phyloP scores from a whole-genome alignment of 2,888 invertebrate species.

The Drosophila ochracea region DNA sequence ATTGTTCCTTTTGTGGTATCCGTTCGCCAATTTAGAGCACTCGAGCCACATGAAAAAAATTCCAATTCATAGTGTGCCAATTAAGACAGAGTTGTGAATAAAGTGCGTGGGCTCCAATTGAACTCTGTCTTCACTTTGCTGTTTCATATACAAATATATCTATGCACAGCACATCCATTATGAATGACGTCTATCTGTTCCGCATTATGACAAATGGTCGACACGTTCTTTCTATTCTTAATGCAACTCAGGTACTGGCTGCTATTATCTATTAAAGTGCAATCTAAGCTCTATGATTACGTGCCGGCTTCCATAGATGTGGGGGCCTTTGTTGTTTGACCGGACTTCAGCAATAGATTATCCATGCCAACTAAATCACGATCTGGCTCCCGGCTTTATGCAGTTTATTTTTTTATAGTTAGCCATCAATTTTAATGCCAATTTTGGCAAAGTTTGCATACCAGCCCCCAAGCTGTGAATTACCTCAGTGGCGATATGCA shows the following conservation, averaged over 20 bases:
- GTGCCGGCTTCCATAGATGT: constrained; percentile 57
- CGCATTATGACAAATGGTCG: constrained; percentile 74
- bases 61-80: constrained; percentile 54
- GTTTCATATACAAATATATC: constrained; percentile 5
- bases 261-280: constrained; percentile 67
- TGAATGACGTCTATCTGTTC: constrained; percentile 50
- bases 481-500: constrained; percentile 8
- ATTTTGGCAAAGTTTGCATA: constrained; percentile 67
- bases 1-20: constrained; percentile 57
- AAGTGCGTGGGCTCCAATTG: constrained; percentile 43
- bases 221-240: constrained; percentile 46
- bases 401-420: constrained; percentile 23
- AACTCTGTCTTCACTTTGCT: constrained; percentile 32
- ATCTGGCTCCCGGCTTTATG: constrained; percentile 61
- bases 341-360: constrained; percentile 47
- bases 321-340: constrained; percentile 43
- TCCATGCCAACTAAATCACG: constrained; percentile 62
- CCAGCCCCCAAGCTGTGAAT: constrained; percentile 22
- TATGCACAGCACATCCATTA: constrained; percentile 39
- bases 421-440: constrained; percentile 53
- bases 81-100: constrained; percentile 33
- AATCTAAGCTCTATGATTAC: constrained; percentile 64
- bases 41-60: constrained; percentile 19
- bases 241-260: constrained; percentile 72
- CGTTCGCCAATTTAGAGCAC: constrained; percentile 62